Evolutionary conservation across 2,113 vertebrate genomes (phyloP).

Genomic region (Lates calcarifer): DNA sequence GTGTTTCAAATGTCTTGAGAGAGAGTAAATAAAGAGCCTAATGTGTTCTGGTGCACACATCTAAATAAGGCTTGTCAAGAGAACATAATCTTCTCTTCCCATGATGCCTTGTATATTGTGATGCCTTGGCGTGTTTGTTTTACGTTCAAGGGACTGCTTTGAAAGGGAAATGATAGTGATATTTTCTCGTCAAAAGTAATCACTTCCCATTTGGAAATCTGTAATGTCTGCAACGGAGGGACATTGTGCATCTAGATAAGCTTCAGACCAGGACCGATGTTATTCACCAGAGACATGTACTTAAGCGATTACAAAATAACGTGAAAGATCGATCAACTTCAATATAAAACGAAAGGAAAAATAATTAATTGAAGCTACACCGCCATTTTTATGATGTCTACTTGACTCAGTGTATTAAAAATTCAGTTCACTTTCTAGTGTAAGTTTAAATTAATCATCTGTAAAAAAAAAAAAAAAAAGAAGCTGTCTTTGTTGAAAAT

Average conservation of each 20-base stretch:
- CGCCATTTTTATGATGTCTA: slow-evolving; percentile 2
- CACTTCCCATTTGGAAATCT: slow-evolving; percentile 72
- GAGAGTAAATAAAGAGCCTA: slow-evolving; percentile 73
- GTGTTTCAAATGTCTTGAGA: slow-evolving; percentile 71
- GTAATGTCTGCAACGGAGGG: slow-evolving; percentile 55
- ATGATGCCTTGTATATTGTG: slow-evolving; percentile 58
- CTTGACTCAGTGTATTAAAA: no score
- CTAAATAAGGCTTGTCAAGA: slow-evolving; percentile 77
- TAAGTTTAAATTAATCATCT: not conserved
- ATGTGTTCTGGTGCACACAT: slow-evolving; percentile 69
- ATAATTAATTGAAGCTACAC: slow-evolving; percentile 11
- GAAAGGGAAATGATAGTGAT: slow-evolving; percentile 77
- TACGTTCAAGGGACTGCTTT: slow-evolving; percentile 61
- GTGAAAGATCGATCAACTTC: slow-evolving; percentile 8
- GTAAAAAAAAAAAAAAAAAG: no score
- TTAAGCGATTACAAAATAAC: slow-evolving; percentile 31
- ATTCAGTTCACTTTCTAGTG: not conserved
- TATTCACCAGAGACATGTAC: slow-evolving; percentile 35
- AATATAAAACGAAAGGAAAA: slow-evolving; percentile 20
- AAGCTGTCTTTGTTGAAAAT: no score
- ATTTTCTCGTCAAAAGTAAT: slow-evolving; percentile 75
- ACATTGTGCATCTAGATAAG: slow-evolving; percentile 62
- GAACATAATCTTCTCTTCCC: slow-evolving; percentile 70
- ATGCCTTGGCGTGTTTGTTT: slow-evolving; percentile 71
- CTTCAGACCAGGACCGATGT: slow-evolving; percentile 1